Percentiles rank a stretch among this genome's conserved stretches.
phyloP scores from a whole-genome alignment of 2,888 invertebrate genomes.

The Hirtodrosophila trivittata region DNA sequence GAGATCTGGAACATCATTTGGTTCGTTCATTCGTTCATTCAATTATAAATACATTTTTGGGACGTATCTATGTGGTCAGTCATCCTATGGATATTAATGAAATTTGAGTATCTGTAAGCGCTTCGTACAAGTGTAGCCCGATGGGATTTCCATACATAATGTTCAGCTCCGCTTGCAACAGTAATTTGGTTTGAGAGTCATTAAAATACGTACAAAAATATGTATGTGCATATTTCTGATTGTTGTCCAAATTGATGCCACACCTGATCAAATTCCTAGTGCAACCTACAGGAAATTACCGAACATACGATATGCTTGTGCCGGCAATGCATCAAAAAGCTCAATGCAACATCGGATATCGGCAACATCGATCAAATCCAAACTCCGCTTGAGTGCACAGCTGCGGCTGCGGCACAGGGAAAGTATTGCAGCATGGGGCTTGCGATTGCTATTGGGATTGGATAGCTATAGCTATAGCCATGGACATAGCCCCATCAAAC shows the following conservation, averaged over 20 bases:
- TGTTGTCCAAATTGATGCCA: slow-evolving; percentile 47
- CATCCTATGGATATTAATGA: not conserved
- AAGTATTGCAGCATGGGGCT: slow-evolving; percentile 44
- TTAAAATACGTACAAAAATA: too few relatives aligned
- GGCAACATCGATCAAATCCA: slow-evolving; percentile 40
- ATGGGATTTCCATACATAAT: too few relatives aligned
- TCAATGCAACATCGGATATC: slow-evolving; percentile 36
- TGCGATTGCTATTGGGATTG: not conserved
- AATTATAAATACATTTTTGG: too few relatives aligned
- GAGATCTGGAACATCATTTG: too few relatives aligned
- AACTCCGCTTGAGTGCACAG: slow-evolving; percentile 51
- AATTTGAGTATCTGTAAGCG: not conserved
- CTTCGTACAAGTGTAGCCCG: not conserved
- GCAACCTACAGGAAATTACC: slow-evolving; percentile 52
- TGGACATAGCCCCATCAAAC: slow-evolving; percentile 43
- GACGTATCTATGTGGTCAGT: too few relatives aligned
- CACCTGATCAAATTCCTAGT: slow-evolving; percentile 61
- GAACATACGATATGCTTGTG: slow-evolving; percentile 38
- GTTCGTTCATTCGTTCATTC: too few relatives aligned
- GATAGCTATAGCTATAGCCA: not conserved
- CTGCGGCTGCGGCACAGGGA: slow-evolving; percentile 44
- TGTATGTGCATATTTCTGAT: slow-evolving; percentile 2
- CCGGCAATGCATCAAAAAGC: slow-evolving; percentile 47
- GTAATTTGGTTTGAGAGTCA: too few relatives aligned
- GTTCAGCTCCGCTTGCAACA: too few relatives aligned